Evolutionary conservation across 1,140 invertebrate genomes (phyloP).

Genomic region (Stenopsyche tienmushanensis): DNA sequence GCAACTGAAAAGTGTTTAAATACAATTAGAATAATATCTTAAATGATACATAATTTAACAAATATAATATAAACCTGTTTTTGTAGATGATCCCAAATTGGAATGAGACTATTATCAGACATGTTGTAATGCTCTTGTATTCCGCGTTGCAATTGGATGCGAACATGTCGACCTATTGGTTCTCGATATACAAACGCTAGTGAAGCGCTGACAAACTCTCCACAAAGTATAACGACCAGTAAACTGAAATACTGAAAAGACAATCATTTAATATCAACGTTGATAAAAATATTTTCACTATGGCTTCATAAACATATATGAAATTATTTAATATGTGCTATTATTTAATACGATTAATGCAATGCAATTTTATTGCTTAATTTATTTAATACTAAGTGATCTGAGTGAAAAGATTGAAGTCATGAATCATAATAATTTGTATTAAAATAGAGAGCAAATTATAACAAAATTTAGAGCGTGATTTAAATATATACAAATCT

Average conservation of each 20-base stretch:
- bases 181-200: conserved; percentile 77
- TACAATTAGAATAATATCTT: not conserved
- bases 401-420: too few relatives aligned
- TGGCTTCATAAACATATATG: too few relatives aligned
- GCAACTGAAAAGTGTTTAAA: conserved; percentile 59
- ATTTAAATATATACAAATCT: too few relatives aligned
- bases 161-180: conserved; percentile 63
- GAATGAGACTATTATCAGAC: conserved; percentile 55
- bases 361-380: too few relatives aligned
- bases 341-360: too few relatives aligned
- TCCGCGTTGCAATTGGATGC: conserved; percentile 67
- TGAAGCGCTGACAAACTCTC: conserved; percentile 75
- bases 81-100: conserved; percentile 76
- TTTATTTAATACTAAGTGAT: too few relatives aligned
- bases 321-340: too few relatives aligned
- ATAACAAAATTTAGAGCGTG: too few relatives aligned
- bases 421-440: too few relatives aligned
- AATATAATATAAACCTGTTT: too few relatives aligned
- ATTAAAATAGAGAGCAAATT: too few relatives aligned
- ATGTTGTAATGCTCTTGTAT: conserved; percentile 70
- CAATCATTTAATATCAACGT: not conserved
- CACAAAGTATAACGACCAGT: conserved; percentile 76
- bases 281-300: not conserved
- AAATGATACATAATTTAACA: too few relatives aligned
- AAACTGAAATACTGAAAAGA: conserved; percentile 76